Percentiles rank a stretch among this genome's conserved stretches.
Evolutionary conservation across 2,797 vertebrate species (phyloP).

Genomic region (Centropyge bicolor): DNA sequence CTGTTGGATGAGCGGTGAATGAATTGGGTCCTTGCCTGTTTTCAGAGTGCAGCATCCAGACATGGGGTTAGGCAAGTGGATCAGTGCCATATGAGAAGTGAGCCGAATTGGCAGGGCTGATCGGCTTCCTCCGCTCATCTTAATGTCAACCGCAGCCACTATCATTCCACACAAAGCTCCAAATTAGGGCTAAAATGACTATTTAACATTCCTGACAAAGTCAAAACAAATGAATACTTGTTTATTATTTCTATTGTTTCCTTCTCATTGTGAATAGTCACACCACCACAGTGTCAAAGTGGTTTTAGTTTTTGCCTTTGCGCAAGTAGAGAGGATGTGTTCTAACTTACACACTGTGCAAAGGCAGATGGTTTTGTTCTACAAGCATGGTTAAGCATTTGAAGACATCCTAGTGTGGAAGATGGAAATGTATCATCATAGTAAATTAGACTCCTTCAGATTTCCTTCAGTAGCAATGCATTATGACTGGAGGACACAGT

Average conservation of each 20-base stretch:
- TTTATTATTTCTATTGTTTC: background rate
- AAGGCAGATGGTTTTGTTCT: conserved; percentile 19
- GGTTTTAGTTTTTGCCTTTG: conserved; percentile 27
- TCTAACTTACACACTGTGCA: conserved; percentile 12
- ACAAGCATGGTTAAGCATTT: conserved; percentile 19
- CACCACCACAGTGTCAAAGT: background rate
- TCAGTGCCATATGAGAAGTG: conserved; percentile 58
- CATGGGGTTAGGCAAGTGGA: conserved; percentile 63
- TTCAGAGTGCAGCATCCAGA: conserved; percentile 63
- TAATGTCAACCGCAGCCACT: conserved; percentile 49
- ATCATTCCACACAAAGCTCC: conserved; percentile 29
- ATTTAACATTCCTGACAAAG: conserved; percentile 31
- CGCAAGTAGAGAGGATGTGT: background rate
- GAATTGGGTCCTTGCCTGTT: conserved; percentile 63
- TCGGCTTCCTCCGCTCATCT: conserved; percentile 50
- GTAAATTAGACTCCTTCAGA: conserved; percentile 20
- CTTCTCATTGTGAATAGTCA: conserved; percentile 13
- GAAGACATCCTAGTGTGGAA: conserved; percentile 12
- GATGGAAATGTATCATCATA: conserved; percentile 10
- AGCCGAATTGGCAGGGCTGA: conserved; percentile 57
- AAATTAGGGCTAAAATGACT: conserved; percentile 32
- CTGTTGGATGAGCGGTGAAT: conserved; percentile 56
- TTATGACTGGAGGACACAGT: background rate
- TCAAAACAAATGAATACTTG: conserved; percentile 39
- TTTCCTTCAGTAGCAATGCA: background rate